Conservation (phyloP, 1,140 invertebrate genomes). For the Sarcophaga peregrina region DNA sequence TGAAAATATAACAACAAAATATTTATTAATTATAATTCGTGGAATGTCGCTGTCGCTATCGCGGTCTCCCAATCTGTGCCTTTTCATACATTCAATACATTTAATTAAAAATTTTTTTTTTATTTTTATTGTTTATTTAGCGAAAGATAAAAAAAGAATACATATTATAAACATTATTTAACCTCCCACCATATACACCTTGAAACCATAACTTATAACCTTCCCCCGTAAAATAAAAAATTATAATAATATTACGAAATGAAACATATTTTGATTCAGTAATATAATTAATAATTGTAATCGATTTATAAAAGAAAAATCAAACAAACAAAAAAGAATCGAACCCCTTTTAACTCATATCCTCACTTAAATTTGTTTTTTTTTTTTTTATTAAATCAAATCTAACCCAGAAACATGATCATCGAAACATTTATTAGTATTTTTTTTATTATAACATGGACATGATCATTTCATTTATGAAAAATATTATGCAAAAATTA, state of each 20-base stretch:
- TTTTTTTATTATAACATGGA: not conserved
- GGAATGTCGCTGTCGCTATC: slow-evolving; percentile 65
- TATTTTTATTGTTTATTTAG: not conserved
- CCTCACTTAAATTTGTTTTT: not conserved
- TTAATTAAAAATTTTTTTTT: not conserved
- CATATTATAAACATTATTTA: not conserved
- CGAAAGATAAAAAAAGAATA: too few species aligned
- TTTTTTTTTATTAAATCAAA: not conserved
- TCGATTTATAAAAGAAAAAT: not conserved
- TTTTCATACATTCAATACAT: slow-evolving; percentile 47
- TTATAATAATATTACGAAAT: too few species aligned
- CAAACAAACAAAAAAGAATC: not conserved
- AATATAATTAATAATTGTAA: not conserved
- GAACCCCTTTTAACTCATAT: not conserved
- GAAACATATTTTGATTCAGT: not conserved
- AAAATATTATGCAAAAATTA: too few species aligned
- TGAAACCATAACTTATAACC: not conserved
- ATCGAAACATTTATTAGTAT: not conserved
- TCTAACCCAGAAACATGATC: not conserved
- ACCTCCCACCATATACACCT: slow-evolving; percentile 28
- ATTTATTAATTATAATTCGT: slow-evolving; percentile 62
- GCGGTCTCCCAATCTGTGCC: slow-evolving; percentile 67
- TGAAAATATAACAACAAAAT: not conserved
- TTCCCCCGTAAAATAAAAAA: not conserved
- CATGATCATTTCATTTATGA: too few species aligned